Evolutionary conservation across 1,140 invertebrate genomes (phyloP), one percentile per base, ranked within the genome.

Genomic region (Druon quercuslanigerum): DNA sequence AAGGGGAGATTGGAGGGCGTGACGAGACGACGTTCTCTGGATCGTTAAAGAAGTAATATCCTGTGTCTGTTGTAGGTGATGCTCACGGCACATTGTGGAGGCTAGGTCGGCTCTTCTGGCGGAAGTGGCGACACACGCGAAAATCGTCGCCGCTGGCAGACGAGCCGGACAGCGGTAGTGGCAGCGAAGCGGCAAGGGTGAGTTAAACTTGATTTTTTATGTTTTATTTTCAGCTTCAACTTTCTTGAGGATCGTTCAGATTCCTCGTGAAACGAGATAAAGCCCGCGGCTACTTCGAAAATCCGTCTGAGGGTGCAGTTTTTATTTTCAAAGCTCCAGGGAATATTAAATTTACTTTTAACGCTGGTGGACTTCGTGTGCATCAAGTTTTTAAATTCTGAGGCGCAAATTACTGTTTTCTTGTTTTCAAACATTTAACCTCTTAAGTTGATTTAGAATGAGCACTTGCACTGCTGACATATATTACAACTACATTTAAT

Each of bases 111-210:
- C 78, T 82, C 56, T 71, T 76, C 78, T 77, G 79, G 77, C 81
- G 82, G 86, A 88, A 86, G 87, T 88, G 88, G 85, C 87, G 86
- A 87, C 78, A 76, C 75, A 83, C 78, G 86, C 82, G 80, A 87
- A 88, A 87, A 87, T 89, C 83, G 82, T 87, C 80, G 87, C 83
- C 85, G 85, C 84, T 81, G 87, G 83, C 85, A 81, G 85, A 87
- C 84, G 84, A 90, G 83, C 87, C 88, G 84, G 88, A 85, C 89
- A 90, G 88, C 85, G 90, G 89, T 91, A 89, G 90, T 91, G 88
- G 89, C 87, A 90, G 89, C 88, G 86, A 87, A 91, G 85, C 88
- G 88, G 89, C 88, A 86, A 85, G 90, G 90, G 90, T 91, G 80
- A 89, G 87, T 82, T 70, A 71, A 54, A 66, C 70, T 66, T 66